Evolutionary conservation across 2,888 invertebrate genomes (phyloP), one percentile per base, ranked within the genome.

Genomic region (Scaptomyza flava): DNA sequence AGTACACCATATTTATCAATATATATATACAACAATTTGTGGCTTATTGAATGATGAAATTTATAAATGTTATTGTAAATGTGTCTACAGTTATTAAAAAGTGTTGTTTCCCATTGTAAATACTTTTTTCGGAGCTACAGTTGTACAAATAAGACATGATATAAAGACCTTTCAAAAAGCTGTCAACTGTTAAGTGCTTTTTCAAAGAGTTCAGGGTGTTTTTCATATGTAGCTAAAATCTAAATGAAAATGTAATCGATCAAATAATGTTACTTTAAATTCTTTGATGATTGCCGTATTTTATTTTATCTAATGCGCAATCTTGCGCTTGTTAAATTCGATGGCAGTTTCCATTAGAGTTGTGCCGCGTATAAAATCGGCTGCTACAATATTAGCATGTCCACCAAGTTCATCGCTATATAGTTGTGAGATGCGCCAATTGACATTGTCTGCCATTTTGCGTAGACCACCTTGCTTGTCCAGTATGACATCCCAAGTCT

Each of bases 391-490:
- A 84, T 95, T 95, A 2, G 93, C 93, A 51, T 91, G 91, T 20
- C 89, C 83, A 11, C 93, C 92, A 93, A 94, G 93, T 52, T 90
- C 89, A 47, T 93, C 93, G 4, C 89, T 85, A 68, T 92, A 92
- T 93, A 95, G 94, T 60, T 92, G 92, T 0, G 95, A 94, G 23
- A 95, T 91, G 71, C 94, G 93, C 75, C 93, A 92, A 90, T 95
- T 95, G 2, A 94, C 93, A 23, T 91, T 89, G 72, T 95, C 93
- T 5, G 95, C 95, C 92, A 95, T 93, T 87, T 93, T 93, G 9
- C 95, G 92, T 31, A 95, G 91, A 34, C 94, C 94, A 34, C 94
- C 94, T 7, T 93, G 92, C 56, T 93, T 92, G 73, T 94, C 93
- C 36, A 93, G 91, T 33, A 95, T 91, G 3, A 95, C 93, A 74